Evolutionary conservation across 1,140 invertebrate genomes (phyloP), one percentile per base, ranked within the genome.

Genomic region (Anastrepha ludens): DNA sequence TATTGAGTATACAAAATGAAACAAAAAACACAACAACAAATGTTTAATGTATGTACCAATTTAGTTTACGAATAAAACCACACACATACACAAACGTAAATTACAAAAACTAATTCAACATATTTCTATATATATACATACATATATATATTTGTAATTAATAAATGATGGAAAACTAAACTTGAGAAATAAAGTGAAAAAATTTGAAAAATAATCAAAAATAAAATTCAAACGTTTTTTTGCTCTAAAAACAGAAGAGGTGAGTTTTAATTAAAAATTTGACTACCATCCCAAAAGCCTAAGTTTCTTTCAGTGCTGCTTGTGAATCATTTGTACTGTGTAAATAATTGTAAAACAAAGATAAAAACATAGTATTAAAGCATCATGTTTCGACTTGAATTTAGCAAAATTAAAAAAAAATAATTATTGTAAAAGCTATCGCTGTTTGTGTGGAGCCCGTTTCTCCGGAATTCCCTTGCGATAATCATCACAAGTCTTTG

Each of bases 21-120:
- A 44, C 13, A 47, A 74, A 74, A 74, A 74, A 74, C n/a, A 20
- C 65, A 67, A 67, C 29, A 67, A 41, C 11, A 74, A 44, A 44
- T 74, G 67, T 74, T 74, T 44, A 74, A 74, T 74, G 15, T 74
- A 74, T 74, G 67, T 74, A 74, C 67, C 67, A 74, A 44, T 74
- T 74, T 74, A 74, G 67, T 74, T 11, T 47, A 39, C 15, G 41
- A 74, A 74, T 44, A 15, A 13, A 67, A 67, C 65, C 55, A 65
- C 65, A 74, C 41, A n/a, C 6, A 74, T 74, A 74, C 67, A 74
- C 41, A 47, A 74, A n/a, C 67, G 67, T 74, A 74, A 47, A 74
- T 74, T 47, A 74, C 67, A 74, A 74, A 15, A 74, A 29, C 29
- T 6, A 74, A 74, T 74, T 74, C 1, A 74, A 74, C 39, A 17